Percentiles rank a stretch among this genome's conserved stretches.
Evolutionary conservation across 1,140 invertebrate species (phyloP).

Genomic region (Potamilus streckersoni): DNA sequence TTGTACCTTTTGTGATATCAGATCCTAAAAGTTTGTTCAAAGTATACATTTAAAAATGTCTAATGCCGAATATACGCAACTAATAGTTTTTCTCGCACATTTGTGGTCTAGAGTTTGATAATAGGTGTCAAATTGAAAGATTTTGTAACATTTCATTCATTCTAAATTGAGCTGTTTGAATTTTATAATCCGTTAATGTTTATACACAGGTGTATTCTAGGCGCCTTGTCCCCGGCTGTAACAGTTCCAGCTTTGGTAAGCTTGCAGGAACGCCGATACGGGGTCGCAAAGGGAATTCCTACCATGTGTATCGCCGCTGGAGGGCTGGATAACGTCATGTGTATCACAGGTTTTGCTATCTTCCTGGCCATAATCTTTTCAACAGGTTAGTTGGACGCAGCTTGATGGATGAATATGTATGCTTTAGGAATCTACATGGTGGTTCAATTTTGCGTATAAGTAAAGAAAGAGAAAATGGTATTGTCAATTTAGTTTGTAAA

Average conservation of each 20-base stretch:
- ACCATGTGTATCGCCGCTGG: slow-evolving; percentile 91
- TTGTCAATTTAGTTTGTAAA: too few species aligned
- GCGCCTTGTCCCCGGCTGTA: slow-evolving; percentile 83
- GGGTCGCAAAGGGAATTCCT: slow-evolving; percentile 92
- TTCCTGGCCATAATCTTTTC: slow-evolving; percentile 57
- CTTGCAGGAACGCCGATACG: slow-evolving; percentile 85
- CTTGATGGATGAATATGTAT: background rate
- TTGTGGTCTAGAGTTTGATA: too few species aligned
- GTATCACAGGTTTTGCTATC: slow-evolving; percentile 84
- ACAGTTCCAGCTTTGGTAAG: slow-evolving; percentile 91
- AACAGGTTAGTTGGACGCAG: slow-evolving; percentile 33
- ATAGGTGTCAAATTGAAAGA: too few species aligned
- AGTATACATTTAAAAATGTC: too few species aligned
- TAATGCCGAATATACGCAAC: too few species aligned
- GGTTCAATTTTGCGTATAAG: background rate
- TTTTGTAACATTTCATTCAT: too few species aligned
- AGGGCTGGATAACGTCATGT: slow-evolving; percentile 85
- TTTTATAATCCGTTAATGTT: too few species aligned
- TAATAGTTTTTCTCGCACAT: too few species aligned
- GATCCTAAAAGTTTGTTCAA: too few species aligned
- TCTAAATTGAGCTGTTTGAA: background rate
- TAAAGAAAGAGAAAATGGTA: too few species aligned
- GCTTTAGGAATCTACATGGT: background rate
- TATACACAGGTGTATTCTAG: slow-evolving; percentile 35
- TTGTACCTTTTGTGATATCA: too few species aligned